These are phyloP conservation scores for Pogonocherus hispidulus DNA, from an alignment of 2,888 invertebrate genomes.

Conservation along the genomic window DNA sequence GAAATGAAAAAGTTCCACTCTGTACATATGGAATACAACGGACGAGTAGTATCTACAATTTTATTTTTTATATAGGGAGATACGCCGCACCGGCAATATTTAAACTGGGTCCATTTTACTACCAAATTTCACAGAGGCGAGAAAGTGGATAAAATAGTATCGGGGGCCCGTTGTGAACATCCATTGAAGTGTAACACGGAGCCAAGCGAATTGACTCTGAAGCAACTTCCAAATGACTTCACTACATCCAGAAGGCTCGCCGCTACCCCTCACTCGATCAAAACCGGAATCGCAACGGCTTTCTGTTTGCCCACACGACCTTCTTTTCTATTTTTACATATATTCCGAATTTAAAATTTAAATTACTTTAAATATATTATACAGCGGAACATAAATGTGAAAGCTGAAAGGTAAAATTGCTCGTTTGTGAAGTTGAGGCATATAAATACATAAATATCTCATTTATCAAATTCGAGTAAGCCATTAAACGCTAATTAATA, in stretches of 20 bases:
- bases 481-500: not conserved
- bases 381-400: not conserved
- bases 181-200: conserved; percentile 55
- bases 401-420: not conserved
- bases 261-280: conserved; percentile 39
- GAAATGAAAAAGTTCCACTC: too few relatives aligned
- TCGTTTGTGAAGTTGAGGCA: not conserved
- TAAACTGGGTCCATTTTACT: conserved; percentile 49
- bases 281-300: conserved; percentile 49
- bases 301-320: conserved; percentile 52
- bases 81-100: too few relatives aligned
- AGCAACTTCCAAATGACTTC: conserved; percentile 57
- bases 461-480: not conserved
- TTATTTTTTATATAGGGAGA: too few relatives aligned
- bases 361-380: conserved; percentile 29
- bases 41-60: too few relatives aligned
- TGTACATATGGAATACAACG: too few relatives aligned
- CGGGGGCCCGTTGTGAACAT: conserved; percentile 48
- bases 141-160: conserved; percentile 46
- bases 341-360: conserved; percentile 17
- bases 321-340: conserved; percentile 37
- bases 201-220: conserved; percentile 54
- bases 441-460: not conserved
- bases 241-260: conserved; percentile 46
- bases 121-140: conserved; percentile 53